Evolutionary conservation across 2,113 vertebrate species (phyloP), one percentile per base, ranked within the genome.

Genomic region (Coracopsis vasa): DNA sequence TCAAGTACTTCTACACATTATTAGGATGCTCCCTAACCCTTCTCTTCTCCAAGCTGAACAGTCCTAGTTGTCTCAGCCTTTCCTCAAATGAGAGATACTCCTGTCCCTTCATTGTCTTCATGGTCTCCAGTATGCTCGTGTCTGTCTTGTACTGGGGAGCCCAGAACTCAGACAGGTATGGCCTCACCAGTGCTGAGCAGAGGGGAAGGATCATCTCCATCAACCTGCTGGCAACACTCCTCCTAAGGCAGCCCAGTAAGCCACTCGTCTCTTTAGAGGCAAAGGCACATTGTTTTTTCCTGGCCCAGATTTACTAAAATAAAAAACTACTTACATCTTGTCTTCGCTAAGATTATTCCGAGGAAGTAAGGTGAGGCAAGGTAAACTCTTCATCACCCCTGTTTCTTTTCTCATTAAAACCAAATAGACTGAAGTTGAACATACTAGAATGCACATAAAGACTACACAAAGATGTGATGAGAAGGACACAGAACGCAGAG

Each of bases 181-280:
- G n/a, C 75, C 75, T 72, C 44, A 65, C 24, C 44, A 82, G 17
- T 58, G 44, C 58, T 28, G 25, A 78, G 13, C 7, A 71, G 48
- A 58, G 13, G 28, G 19, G 20, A 56, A 82, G 23, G 33, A 45
- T 71, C 42, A 10, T 37, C 17, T n/a, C 37, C 19, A 14, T 51
- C 0, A 1, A 12, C n/a, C 12, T 31, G n/a, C 50, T 16, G 37
- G 12, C 28, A 60, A 33, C 10, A 2, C 1, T 47, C 33, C 24
- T 80, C 41, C 21, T 48, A 20, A 69, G 5, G 31, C 25, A 67
- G 53, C 25, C 45, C 47, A 42, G 45, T 21, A 37, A 16, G 17
- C 12, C 29, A 17, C 20, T 48, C 5, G 35, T 33, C 5, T 50
- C 19, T 42, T 69, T 62, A 48, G 47, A 8, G 5, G 35, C 29